phyloP scores from a whole-genome alignment of 2,888 invertebrate species.

The Archips xylosteana region DNA sequence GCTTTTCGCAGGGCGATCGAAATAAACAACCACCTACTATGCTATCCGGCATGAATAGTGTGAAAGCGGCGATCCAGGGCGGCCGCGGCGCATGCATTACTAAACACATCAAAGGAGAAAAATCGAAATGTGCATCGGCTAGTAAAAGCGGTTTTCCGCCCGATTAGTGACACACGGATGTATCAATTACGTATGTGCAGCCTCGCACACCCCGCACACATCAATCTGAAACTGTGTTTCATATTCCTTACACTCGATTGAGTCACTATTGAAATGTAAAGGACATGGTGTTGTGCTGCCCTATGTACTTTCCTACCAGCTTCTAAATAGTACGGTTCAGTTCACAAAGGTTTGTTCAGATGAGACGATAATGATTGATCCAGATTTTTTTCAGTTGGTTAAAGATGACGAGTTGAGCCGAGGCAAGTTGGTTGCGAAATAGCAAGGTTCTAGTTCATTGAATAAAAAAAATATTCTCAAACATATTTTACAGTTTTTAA shows the following conservation, averaged over 20 bases:
- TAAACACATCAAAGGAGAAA: constrained; percentile 86
- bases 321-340: constrained; percentile 5
- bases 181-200: constrained; percentile 75
- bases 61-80: constrained; percentile 66
- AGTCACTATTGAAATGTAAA: constrained; percentile 41
- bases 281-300: constrained; percentile 33
- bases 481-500: no score
- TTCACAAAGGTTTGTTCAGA: constrained; percentile 9
- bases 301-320: not conserved
- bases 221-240: constrained; percentile 40
- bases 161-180: constrained; percentile 76
- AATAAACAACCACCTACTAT: not conserved
- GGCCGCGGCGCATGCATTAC: constrained; percentile 80
- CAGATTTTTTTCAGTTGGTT: not conserved
- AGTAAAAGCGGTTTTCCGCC: constrained; percentile 80
- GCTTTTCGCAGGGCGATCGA: not conserved
- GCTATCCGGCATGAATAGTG: constrained; percentile 51
- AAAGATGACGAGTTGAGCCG: not conserved
- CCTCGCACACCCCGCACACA: constrained; percentile 47
- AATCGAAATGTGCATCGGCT: constrained; percentile 82
- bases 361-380: not conserved
- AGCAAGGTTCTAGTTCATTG: no score
- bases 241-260: constrained; percentile 39
- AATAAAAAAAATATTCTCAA: no score
- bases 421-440: no score